Conservation (phyloP, 2,888 invertebrate genomes). For the Spodoptera littoralis region DNA sequence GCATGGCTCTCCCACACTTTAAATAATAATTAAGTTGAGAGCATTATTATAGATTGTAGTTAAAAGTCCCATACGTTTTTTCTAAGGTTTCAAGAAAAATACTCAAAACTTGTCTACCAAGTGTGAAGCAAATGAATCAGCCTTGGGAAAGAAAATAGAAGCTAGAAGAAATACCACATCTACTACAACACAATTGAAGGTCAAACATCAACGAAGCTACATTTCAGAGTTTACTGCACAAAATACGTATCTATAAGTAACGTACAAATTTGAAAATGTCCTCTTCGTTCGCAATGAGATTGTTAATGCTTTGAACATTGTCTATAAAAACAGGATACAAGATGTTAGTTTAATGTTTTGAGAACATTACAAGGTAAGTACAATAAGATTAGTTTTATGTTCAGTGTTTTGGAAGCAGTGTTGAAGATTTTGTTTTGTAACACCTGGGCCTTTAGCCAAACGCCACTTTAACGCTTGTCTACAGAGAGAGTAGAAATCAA, state of each 20-base stretch:
- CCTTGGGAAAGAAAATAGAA: no score
- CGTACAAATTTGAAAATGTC: slow-evolving; percentile 74
- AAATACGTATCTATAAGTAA: slow-evolving; percentile 70
- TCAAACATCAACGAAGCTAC: slow-evolving; percentile 64
- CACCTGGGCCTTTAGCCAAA: no score
- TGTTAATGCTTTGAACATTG: slow-evolving; percentile 70
- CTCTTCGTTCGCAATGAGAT: slow-evolving; percentile 64
- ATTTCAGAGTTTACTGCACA: slow-evolving; percentile 74
- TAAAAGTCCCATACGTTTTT: no score
- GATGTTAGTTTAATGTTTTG: slow-evolving; percentile 57
- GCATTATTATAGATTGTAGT: no score
- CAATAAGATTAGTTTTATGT: background rate
- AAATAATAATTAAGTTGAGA: no score
- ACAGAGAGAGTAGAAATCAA: no score
- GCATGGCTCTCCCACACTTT: no score
- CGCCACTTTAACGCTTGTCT: no score
- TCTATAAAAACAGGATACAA: slow-evolving; percentile 61
- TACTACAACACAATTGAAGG: slow-evolving; percentile 19
- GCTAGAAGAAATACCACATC: slow-evolving; percentile 55
- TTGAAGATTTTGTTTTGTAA: background rate
- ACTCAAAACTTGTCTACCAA: no score
- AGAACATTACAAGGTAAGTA: slow-evolving; percentile 34
- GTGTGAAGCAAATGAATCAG: no score
- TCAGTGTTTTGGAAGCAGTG: background rate
- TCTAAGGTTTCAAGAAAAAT: no score